These are phyloP conservation scores for Actenoides lindsayi DNA, from an alignment of 2,113 vertebrate genomes.

Conservation along the genomic window DNA sequence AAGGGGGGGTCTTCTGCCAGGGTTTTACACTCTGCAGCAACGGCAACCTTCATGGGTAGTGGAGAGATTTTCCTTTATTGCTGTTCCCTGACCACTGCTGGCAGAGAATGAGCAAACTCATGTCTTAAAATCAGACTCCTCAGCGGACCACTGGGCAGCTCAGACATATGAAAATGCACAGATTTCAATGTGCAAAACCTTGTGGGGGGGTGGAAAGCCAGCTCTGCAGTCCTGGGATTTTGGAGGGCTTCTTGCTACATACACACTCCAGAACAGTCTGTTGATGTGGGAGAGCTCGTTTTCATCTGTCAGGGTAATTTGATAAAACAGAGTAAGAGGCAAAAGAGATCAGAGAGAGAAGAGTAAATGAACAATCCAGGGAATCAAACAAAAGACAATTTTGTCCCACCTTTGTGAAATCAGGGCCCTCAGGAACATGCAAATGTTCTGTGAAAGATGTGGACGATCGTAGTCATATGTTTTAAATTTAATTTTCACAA, in stretches of 20 bases:
- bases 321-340: not conserved
- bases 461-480: not conserved
- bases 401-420: not conserved
- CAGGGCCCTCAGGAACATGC: not conserved
- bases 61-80: not conserved
- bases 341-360: not conserved
- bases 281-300: not conserved
- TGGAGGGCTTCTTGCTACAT: not conserved
- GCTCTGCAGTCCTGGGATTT: not conserved
- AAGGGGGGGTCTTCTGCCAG: not conserved
- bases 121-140: not conserved
- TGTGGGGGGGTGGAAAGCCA: not conserved
- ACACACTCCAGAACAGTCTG: not conserved
- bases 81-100: not conserved
- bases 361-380: not conserved
- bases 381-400: constrained; percentile 11
- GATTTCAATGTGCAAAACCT: not conserved
- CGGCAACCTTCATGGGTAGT: not conserved
- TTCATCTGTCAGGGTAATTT: not conserved
- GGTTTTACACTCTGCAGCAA: not conserved
- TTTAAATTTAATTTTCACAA: constrained; percentile 40
- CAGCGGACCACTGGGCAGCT: not conserved
- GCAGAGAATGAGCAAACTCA: not conserved
- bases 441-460: constrained; percentile 3
- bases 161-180: not conserved